A percentile compares a stretch with the other conserved stretches of the same genome.
Evolutionary conservation across 2,113 vertebrate genomes (phyloP).

Genomic region (Atractosteus spatula): DNA sequence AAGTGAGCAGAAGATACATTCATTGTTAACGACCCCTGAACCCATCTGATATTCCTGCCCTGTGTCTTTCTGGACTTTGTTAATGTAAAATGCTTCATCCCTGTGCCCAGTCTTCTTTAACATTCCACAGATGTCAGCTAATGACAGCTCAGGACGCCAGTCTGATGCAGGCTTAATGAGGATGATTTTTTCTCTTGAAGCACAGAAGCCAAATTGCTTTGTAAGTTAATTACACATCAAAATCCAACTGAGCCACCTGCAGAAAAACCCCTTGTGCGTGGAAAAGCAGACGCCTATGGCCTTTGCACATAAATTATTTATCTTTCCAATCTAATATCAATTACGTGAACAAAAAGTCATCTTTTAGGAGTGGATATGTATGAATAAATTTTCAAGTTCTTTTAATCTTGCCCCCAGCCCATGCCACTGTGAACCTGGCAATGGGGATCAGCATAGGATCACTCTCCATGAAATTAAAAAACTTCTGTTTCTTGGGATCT

Average conservation of each 20-base stretch:
- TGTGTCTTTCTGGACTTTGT: neutral
- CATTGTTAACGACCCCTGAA: neutral
- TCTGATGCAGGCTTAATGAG: conserved; percentile 9
- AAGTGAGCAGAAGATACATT: too few species aligned
- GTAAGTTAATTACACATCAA: conserved; percentile 5
- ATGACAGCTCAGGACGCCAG: conserved; percentile 11
- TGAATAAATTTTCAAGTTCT: too few species aligned
- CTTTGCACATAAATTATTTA: neutral
- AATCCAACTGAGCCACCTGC: neutral
- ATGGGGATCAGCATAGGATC: too few species aligned
- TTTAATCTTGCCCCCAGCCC: too few species aligned
- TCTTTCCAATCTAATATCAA: too few species aligned
- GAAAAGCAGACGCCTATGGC: neutral
- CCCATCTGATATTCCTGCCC: neutral
- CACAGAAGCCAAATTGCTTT: conserved; percentile 5
- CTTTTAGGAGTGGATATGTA: too few species aligned
- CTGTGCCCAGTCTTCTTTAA: conserved; percentile 7
- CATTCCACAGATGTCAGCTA: conserved; percentile 27
- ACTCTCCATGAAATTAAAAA: too few species aligned
- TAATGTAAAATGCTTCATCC: neutral
- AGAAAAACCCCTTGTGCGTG: neutral
- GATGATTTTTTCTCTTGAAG: neutral
- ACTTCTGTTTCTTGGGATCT: too few species aligned
- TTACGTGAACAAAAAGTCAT: too few species aligned
- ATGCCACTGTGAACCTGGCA: too few species aligned